Base-by-base conservation (phyloP, 2,113 vertebrate species). In the Cheilinus undulatus region DNA sequence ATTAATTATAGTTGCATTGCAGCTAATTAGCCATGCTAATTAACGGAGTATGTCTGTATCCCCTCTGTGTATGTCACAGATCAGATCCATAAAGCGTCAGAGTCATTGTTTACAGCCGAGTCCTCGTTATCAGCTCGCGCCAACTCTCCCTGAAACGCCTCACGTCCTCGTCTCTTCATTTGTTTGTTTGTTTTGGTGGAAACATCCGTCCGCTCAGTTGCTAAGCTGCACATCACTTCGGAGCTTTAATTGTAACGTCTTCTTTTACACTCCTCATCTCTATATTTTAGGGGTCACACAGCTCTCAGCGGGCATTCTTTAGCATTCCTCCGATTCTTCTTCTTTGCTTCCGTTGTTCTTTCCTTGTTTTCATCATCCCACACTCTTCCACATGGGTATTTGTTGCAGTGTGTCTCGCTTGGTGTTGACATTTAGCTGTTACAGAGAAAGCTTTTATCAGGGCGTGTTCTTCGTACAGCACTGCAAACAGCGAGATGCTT, bases 1-100 rank as follows among this genome's bases (percentile, higher is more conserved):
- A 91, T 92, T 91, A 92, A 93, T 92, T 91, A 90, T 87, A 84
- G 81, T 80, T 83, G 71, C 78, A 90, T 91, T 91, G 66, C 49
- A 17, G 73, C 79, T 92, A 90, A 93, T 92, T 90, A 89, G 70
- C 67, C 23, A 61, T 69, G 80, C 86, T 93, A 91, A 91, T 93
- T 91, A 92, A 79, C 62, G 13, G 61, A 65, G 78, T 73, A 71
- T 82, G 69, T 85, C 72, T 42, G 42, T 69, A 76, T 82, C 83
- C 69, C 77, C 76, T 73, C 82, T 56, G 69, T 60, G 77, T 67
- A 13, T 72, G 61, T 62, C 70, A 60, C 77, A 62, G 76, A 88
- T 86, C 82, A 90, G 40, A 84, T 49, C 40, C 34, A 23, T 60
- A 56, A 65, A 72, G 76, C 53, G 64, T 64, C 72, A 67, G 45